phyloP scores from a whole-genome alignment of 2,113 vertebrate species.

The Aphyosemion australe region DNA sequence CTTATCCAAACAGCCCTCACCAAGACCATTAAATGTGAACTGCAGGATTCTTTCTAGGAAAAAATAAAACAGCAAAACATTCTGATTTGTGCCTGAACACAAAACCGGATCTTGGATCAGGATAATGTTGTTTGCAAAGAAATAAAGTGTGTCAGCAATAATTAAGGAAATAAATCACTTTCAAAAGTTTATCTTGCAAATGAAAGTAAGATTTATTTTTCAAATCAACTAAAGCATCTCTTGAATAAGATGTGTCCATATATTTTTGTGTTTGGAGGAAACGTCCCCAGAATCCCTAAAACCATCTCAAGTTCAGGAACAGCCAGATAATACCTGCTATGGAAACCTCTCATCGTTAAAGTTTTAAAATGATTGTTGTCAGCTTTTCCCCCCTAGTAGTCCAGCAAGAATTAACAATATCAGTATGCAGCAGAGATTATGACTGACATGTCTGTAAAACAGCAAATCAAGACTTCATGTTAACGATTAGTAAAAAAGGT shows the following conservation, averaged over 20 bases:
- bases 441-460: conserved; percentile 47
- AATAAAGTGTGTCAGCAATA: too few relatives aligned
- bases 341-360: too few relatives aligned
- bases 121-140: too few relatives aligned
- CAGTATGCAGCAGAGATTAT: conserved; percentile 2
- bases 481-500: conserved; percentile 57
- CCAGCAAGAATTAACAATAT: conserved; percentile 33
- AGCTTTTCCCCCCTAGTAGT: background rate
- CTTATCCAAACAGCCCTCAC: conserved; percentile 35
- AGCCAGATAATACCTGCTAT: too few relatives aligned
- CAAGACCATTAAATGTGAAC: conserved; percentile 42
- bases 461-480: conserved; percentile 58
- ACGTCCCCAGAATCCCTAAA: too few relatives aligned
- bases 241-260: too few relatives aligned
- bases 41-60: conserved; percentile 10
- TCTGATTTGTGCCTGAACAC: background rate
- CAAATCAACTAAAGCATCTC: too few relatives aligned
- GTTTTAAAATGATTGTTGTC: background rate
- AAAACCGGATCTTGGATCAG: background rate
- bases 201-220: too few relatives aligned
- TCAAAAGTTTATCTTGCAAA: too few relatives aligned
- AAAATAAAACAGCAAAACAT: background rate
- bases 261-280: too few relatives aligned
- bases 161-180: too few relatives aligned
- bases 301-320: too few relatives aligned